Conservation (phyloP, 2,113 vertebrate species). For the Phyllostomus hastatus region DNA sequence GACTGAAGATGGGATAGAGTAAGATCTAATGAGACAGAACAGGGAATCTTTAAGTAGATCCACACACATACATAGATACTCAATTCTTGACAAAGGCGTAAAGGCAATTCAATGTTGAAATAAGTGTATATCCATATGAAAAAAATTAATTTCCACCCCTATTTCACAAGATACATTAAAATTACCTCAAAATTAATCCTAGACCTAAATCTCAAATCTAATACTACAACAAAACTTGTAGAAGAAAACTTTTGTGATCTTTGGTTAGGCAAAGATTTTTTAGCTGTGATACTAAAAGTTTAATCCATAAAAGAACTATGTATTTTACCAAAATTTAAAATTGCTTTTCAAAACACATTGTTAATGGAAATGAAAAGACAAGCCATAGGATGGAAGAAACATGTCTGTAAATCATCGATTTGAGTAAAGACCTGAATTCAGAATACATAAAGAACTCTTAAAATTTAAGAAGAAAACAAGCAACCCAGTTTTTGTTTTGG, state of each 20-base stretch:
- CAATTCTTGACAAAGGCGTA: not conserved
- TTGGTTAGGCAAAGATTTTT: not conserved
- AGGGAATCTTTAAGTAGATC: not conserved
- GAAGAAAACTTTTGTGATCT: not conserved
- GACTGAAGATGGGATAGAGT: not conserved
- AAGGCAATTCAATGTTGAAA: slow-evolving; percentile 29
- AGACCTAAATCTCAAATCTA: slow-evolving; percentile 17
- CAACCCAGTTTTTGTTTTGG: not conserved
- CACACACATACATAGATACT: not conserved
- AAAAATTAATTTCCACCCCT: not conserved
- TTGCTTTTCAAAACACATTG: not conserved
- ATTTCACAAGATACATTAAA: not conserved
- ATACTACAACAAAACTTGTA: not conserved
- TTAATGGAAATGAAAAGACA: slow-evolving; percentile 24
- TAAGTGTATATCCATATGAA: not conserved
- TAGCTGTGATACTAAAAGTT: not conserved
- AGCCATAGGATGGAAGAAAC: not conserved
- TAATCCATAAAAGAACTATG: slow-evolving; percentile 17
- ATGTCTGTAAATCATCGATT: not conserved
- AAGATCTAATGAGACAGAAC: not conserved
- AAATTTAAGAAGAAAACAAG: not conserved
- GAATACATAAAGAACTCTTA: not conserved
- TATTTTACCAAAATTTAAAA: slow-evolving; percentile 33
- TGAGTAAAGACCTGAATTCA: not conserved
- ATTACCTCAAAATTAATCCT: slow-evolving; percentile 1